Conservation (phyloP, 1,140 invertebrate species). For the Nasonia vitripennis region DNA sequence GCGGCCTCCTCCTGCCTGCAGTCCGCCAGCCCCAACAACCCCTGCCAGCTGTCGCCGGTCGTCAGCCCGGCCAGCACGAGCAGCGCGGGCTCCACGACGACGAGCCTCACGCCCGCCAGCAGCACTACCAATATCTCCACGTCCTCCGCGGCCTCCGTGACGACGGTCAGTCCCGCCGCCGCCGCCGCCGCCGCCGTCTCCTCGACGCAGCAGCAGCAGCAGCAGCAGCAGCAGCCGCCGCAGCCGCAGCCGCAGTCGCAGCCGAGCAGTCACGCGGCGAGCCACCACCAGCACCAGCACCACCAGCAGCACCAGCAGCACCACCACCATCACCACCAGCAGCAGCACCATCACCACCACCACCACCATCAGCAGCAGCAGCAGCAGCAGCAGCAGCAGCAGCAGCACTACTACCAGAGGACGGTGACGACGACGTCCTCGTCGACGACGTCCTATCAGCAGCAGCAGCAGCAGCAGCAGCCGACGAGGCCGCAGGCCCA, state of each 20-base stretch:
- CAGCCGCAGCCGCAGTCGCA: constrained; percentile 20
- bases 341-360: constrained; percentile 19
- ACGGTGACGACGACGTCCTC: constrained; percentile 40
- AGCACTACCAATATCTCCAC: constrained; percentile 5
- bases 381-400: constrained; percentile 33
- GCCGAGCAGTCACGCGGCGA: background rate
- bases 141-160: background rate
- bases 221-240: constrained; percentile 21
- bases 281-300: background rate
- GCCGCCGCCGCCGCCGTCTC: background rate
- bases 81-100: background rate
- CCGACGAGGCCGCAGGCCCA: constrained; percentile 59
- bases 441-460: constrained; percentile 39
- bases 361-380: constrained; percentile 35
- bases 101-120: background rate
- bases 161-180: background rate
- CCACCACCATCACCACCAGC: constrained; percentile 34
- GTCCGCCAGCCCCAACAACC: constrained; percentile 41
- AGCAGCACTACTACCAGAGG: constrained; percentile 5
- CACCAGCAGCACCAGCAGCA: constrained; percentile 45
- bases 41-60: constrained; percentile 55
- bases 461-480: constrained; percentile 58
- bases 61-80: background rate
- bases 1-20: constrained; percentile 62
- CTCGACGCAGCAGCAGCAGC: constrained; percentile 48